phyloP scores from a whole-genome alignment of 92 coral and sea anemone genomes.

The Epizoanthus stellaris region DNA sequence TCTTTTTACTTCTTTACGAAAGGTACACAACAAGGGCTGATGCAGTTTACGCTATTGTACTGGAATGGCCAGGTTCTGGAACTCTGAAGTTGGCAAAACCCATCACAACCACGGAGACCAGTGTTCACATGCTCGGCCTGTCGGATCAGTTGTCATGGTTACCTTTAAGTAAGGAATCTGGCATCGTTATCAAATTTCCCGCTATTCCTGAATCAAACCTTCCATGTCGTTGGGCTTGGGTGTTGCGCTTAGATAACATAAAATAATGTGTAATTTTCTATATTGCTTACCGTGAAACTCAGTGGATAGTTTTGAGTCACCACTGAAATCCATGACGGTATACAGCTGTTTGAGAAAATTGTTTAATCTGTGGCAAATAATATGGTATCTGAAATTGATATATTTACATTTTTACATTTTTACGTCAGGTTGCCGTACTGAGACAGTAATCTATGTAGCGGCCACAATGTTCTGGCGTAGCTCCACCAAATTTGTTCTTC shows the following conservation, averaged over 20 bases:
- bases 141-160: conserved; percentile 77
- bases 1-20: background rate
- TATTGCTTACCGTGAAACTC: conserved; percentile 5
- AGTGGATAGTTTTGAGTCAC: background rate
- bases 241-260: conserved; percentile 71
- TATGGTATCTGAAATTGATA: no score
- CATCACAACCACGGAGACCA: conserved; percentile 45
- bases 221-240: conserved; percentile 96
- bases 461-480: no score
- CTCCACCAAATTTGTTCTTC: no score
- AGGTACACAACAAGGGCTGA: conserved; percentile 89
- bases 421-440: no score
- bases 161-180: conserved; percentile 52
- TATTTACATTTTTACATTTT: no score
- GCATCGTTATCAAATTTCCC: conserved; percentile 81
- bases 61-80: conserved; percentile 86
- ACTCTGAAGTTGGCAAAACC: conserved; percentile 70
- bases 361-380: no score
- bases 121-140: conserved; percentile 89
- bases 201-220: conserved; percentile 75
- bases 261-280: conserved; percentile 13
- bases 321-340: background rate
- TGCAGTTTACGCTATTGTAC: conserved; percentile 82
- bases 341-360: background rate
- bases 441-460: no score